Base-by-base conservation (phyloP, 1,140 invertebrate genomes). In the Drosophila tsacasi region DNA sequence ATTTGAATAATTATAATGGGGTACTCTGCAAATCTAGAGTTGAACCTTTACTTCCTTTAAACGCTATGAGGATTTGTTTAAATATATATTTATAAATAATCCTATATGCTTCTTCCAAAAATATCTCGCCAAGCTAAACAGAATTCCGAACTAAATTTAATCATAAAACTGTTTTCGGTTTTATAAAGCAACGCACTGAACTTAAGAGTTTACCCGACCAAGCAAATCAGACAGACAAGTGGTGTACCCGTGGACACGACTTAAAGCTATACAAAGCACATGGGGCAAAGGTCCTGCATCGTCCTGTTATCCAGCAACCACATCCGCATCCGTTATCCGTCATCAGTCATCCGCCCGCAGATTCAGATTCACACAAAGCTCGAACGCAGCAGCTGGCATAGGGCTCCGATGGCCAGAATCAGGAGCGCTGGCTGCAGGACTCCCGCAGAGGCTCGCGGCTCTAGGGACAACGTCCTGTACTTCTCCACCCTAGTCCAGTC, bases 231-330 rank as follows among this genome's bases (percentile, higher is more conserved):
- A 79, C 74, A 65, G 54, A 64, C 57, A 47, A 61, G 63, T 74
- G 8, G 49, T 27, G 73, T 57, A 42, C 47, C 27, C 27, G 30
- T 32, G 54, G 54, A 66, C 62, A 79, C 67, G 42, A 40, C 84
- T 89, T 87, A 86, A 79, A 85, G 83, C 84, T 89, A 87, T 49
- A 74, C 72, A 83, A 86, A 86, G 84, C 83, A 87, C 80, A 76
- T 64, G 62, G 72, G 44, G 32, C 32, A 25, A 19, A 9, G 66
- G 35, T 72, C 49, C 42, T 60, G 63, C 64, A 32, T 42, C 37
- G 39, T 47, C 63, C 63, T 39, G 21, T 54, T 46, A 67, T 67
- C 35, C 60, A 37, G 30, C 19, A 54, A 37, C 44, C 7, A 5
- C 35, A 55, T 66, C 35, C 32, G 32, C 32, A 54, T 65, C 44